Percentiles rank a stretch among this genome's conserved stretches.
Conservation (phyloP, 2,888 invertebrate species). For the Sthenelais limicola region DNA sequence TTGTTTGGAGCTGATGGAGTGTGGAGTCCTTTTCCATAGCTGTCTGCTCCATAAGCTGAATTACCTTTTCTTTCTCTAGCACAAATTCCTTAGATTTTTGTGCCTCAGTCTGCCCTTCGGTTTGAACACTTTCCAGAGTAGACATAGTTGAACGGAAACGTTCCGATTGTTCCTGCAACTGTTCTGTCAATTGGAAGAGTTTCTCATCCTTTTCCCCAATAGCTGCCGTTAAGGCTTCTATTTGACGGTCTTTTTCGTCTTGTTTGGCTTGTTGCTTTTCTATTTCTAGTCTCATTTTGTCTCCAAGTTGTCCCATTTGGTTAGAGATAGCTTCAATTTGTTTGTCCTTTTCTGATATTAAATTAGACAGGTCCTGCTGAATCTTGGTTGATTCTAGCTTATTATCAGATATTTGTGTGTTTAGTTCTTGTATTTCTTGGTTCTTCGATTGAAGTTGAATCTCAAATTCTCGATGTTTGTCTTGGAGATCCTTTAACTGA, state of each 20-base stretch:
- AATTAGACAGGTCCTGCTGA: no score
- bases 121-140: neutral
- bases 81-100: neutral
- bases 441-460: no score
- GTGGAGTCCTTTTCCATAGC: neutral
- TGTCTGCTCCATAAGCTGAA: neutral
- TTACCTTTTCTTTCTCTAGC: neutral
- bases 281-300: no score
- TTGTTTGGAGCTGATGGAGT: constrained; percentile 10
- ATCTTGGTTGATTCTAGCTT: no score
- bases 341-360: no score
- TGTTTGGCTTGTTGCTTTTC: no score
- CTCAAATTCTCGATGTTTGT: no score
- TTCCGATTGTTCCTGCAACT: constrained; percentile 24
- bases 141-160: neutral
- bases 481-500: no score
- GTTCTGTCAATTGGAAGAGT: constrained; percentile 8
- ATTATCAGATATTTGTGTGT: no score
- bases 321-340: no score
- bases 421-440: no score
- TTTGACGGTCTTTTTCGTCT: neutral
- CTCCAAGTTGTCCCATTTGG: no score
- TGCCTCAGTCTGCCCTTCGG: constrained; percentile 19
- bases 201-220: constrained; percentile 33
- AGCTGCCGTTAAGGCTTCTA: neutral